phyloP scores from a whole-genome alignment of 2,797 vertebrate genomes.

The Micrastur ruficollis region DNA sequence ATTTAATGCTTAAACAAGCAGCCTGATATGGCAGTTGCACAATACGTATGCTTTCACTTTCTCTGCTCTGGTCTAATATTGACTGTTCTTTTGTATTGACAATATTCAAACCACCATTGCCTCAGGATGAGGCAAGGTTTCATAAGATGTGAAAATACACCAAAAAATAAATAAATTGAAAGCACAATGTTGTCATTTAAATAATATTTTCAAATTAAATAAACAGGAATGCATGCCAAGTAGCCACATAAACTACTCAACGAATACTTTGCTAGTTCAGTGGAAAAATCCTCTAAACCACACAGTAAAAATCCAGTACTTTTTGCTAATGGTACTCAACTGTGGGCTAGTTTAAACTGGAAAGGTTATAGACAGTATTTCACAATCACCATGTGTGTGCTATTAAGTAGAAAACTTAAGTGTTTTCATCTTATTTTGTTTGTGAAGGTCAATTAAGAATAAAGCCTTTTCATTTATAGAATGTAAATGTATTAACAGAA shows the following conservation, averaged over 20 bases:
- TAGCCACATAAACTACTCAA: not conserved
- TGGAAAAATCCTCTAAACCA: slow-evolving; percentile 49
- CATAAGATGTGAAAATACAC: slow-evolving; percentile 29
- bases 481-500: not conserved
- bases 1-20: not conserved
- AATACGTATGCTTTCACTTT: not conserved
- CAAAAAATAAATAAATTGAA: slow-evolving; percentile 4
- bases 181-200: slow-evolving; percentile 17
- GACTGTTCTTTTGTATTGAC: not conserved
- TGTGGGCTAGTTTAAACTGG: slow-evolving; percentile 41
- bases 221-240: not conserved
- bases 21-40: not conserved
- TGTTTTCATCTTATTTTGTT: slow-evolving; percentile 40
- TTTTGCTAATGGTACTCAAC: not conserved
- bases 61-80: not conserved
- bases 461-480: slow-evolving; percentile 15
- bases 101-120: not conserved
- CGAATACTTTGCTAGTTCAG: not conserved
- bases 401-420: slow-evolving; percentile 22
- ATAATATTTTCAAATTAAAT: slow-evolving; percentile 32
- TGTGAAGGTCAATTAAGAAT: slow-evolving; percentile 42
- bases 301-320: not conserved
- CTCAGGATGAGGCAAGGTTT: not conserved
- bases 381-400: slow-evolving; percentile 44
- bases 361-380: slow-evolving; percentile 38